Percentiles rank a stretch among this genome's conserved stretches.
phyloP scores from a whole-genome alignment of 2,113 vertebrate genomes.

The Pycnonotus jocosus region DNA sequence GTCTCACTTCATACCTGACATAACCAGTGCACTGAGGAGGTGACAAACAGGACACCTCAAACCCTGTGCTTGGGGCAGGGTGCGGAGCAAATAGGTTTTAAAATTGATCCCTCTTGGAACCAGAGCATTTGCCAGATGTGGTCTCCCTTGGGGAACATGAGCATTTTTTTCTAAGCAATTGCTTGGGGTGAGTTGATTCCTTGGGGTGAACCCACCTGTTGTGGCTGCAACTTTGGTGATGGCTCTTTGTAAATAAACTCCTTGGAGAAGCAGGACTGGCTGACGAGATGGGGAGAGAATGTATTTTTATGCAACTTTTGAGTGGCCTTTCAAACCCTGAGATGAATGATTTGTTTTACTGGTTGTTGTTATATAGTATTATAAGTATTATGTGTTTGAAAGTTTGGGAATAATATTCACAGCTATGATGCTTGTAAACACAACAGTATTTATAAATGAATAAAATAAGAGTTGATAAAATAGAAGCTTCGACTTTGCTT shows the following conservation, averaged over 20 bases:
- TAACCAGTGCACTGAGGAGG: background rate
- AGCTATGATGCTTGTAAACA: conserved; percentile 79
- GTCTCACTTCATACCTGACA: background rate
- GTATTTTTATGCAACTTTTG: conserved; percentile 81
- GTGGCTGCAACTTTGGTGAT: conserved; percentile 35
- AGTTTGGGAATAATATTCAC: conserved; percentile 77
- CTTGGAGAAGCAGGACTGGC: conserved; percentile 54
- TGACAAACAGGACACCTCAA: background rate
- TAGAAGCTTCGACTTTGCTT: conserved; percentile 62
- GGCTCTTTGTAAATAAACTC: conserved; percentile 69
- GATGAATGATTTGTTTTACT: conserved; percentile 73
- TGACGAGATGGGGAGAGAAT: conserved; percentile 70
- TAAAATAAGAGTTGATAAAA: conserved; percentile 72
- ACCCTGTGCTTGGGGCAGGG: background rate
- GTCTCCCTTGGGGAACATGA: background rate
- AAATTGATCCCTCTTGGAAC: background rate
- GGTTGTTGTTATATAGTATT: conserved; percentile 72
- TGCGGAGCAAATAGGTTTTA: background rate
- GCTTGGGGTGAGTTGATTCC: conserved; percentile 40
- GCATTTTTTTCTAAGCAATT: conserved; percentile 16
- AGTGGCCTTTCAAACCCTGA: conserved; percentile 79
- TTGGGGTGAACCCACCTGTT: conserved; percentile 19
- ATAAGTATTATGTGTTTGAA: conserved; percentile 75
- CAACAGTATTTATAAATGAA: conserved; percentile 81
- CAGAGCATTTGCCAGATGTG: conserved; percentile 32